These are phyloP conservation scores for Adineta ricciae DNA, from an alignment of 2,888 invertebrate genomes.

Conservation along the genomic window DNA sequence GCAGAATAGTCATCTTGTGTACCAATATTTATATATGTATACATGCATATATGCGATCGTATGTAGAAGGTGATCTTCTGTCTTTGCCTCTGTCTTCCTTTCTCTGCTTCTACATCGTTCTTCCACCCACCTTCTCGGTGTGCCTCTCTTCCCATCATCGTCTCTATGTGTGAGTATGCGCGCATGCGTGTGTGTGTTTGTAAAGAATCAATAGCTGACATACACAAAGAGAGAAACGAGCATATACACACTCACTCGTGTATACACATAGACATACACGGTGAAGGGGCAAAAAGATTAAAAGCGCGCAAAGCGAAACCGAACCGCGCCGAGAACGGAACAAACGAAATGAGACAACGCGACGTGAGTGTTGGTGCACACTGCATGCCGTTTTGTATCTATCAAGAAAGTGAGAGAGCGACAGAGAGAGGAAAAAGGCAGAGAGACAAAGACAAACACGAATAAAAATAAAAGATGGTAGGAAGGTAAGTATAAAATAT, in stretches of 20 bases:
- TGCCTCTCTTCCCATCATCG: neutral
- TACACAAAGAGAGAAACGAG: neutral
- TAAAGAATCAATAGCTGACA: conserved; percentile 13
- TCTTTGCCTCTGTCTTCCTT: neutral
- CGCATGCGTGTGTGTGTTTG: conserved; percentile 13
- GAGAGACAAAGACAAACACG: neutral
- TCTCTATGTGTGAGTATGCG: neutral
- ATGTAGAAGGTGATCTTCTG: neutral
- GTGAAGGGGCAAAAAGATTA: conserved; percentile 15
- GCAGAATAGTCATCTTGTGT: neutral
- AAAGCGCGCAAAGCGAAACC: conserved; percentile 18
- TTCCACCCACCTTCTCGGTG: neutral
- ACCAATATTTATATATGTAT: neutral
- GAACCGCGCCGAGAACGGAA: conserved; percentile 13
- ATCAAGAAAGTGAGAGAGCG: neutral
- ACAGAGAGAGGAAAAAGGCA: neutral
- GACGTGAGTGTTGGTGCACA: neutral
- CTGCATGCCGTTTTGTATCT: conserved; percentile 4
- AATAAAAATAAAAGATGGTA: neutral
- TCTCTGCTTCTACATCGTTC: neutral
- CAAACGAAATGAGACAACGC: conserved; percentile 18
- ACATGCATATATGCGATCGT: too few species aligned
- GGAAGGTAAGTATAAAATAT: neutral
- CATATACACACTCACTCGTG: neutral
- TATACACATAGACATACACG: neutral